These are phyloP conservation scores for Rhyacichthys aspro DNA, from an alignment of 2,797 vertebrate genomes.

Conservation along the genomic window DNA sequence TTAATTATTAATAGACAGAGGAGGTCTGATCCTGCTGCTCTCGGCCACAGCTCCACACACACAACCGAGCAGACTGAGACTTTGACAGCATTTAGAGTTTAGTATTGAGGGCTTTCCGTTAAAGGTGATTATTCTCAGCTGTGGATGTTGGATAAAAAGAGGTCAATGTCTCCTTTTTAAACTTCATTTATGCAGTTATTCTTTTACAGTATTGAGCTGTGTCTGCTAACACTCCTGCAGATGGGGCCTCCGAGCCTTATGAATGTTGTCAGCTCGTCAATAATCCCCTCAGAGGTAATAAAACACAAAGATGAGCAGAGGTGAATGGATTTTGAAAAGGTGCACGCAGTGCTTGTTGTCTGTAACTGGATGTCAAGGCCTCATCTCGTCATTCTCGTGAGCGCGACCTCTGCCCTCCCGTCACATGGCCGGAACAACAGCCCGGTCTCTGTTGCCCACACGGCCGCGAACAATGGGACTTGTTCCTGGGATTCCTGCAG, in stretches of 20 bases:
- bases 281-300: background rate
- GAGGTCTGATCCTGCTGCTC: constrained; percentile 45
- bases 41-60: constrained; percentile 19
- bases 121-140: background rate
- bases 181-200: too few relatives aligned
- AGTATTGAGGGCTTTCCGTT: too few relatives aligned
- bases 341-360: background rate
- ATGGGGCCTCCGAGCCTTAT: too few relatives aligned
- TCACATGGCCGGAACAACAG: constrained; percentile 43
- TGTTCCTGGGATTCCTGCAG: constrained; percentile 63
- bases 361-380: background rate
- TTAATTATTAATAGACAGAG: constrained; percentile 67
- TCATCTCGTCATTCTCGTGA: constrained; percentile 27
- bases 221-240: background rate
- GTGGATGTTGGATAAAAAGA: background rate
- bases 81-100: background rate
- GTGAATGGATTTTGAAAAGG: background rate
- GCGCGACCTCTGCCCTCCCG: constrained; percentile 40
- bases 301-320: background rate
- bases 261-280: too few relatives aligned
- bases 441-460: constrained; percentile 34
- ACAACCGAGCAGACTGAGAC: background rate
- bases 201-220: too few relatives aligned
- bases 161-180: too few relatives aligned
- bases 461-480: constrained; percentile 57